Percentiles rank a stretch among this genome's conserved stretches.
These are phyloP conservation scores for Sinocyclocheilus anshuiensis DNA, from an alignment of 2,113 vertebrate genomes.

Conservation along the genomic window DNA sequence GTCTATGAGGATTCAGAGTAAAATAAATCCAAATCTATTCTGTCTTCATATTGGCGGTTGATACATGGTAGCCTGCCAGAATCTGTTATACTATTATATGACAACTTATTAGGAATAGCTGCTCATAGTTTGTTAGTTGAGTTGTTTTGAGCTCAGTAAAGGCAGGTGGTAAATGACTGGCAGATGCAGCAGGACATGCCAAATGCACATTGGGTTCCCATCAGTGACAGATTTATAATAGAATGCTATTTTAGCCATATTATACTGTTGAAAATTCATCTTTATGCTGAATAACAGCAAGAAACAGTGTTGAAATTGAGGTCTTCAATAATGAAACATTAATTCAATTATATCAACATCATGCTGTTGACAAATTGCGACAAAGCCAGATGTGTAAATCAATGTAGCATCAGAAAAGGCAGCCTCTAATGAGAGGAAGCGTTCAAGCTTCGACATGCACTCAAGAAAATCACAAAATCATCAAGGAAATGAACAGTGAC, in stretches of 20 bases:
- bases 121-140: not conserved
- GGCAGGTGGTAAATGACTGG: slow-evolving; percentile 9
- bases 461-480: slow-evolving; percentile 40
- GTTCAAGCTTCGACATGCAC: slow-evolving; percentile 31
- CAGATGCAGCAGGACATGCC: slow-evolving; percentile 17
- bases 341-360: not conserved
- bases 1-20: not conserved
- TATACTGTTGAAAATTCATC: not conserved
- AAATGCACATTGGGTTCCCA: not conserved
- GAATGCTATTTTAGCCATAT: not conserved
- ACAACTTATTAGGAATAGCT: not conserved
- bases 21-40: not conserved
- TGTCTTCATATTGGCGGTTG: not conserved
- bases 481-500: slow-evolving; percentile 39
- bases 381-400: slow-evolving; percentile 18
- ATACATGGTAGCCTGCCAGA: not conserved
- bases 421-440: slow-evolving; percentile 8
- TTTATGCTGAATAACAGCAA: not conserved
- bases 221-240: slow-evolving; percentile 9
- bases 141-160: slow-evolving; percentile 1
- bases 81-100: not conserved
- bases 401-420: not conserved
- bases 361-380: not conserved
- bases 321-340: not conserved
- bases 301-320: not conserved